Conservation (phyloP, 2,113 vertebrate species). For the Cichladusa arquata region DNA sequence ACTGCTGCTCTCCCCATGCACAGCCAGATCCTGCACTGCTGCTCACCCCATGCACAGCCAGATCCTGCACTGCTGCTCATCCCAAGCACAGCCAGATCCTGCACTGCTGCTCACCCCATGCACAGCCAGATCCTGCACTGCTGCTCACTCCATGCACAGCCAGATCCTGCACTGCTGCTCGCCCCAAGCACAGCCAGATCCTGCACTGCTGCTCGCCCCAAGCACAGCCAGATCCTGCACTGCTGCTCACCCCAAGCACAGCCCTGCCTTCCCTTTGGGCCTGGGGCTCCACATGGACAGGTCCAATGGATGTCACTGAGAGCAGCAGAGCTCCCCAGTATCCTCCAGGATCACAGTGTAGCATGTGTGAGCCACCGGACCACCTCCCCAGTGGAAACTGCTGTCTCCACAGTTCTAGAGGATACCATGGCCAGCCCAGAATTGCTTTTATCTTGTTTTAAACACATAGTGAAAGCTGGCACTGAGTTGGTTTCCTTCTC, state of each 20-base stretch:
- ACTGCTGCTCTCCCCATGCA: not conserved
- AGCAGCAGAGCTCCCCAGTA: not conserved
- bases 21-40: not conserved
- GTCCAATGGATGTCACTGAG: not conserved
- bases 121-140: not conserved
- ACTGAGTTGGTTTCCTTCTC: not conserved
- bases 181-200: no score
- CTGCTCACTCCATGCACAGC: no score
- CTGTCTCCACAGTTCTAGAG: not conserved
- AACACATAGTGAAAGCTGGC: not conserved
- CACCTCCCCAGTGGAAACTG: not conserved
- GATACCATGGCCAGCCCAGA: not conserved
- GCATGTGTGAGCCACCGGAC: fast-evolving
- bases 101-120: not conserved
- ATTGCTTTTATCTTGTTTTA: not conserved
- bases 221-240: no score
- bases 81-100: no score
- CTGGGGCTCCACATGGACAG: fast-evolving
- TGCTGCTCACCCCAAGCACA: not conserved
- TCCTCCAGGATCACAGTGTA: not conserved
- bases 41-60: no score
- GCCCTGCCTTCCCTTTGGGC: not conserved
- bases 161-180: no score
- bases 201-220: no score
- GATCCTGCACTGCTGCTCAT: no score